Conservation (phyloP, 2,888 invertebrate genomes). For the Limenitis camilla region DNA sequence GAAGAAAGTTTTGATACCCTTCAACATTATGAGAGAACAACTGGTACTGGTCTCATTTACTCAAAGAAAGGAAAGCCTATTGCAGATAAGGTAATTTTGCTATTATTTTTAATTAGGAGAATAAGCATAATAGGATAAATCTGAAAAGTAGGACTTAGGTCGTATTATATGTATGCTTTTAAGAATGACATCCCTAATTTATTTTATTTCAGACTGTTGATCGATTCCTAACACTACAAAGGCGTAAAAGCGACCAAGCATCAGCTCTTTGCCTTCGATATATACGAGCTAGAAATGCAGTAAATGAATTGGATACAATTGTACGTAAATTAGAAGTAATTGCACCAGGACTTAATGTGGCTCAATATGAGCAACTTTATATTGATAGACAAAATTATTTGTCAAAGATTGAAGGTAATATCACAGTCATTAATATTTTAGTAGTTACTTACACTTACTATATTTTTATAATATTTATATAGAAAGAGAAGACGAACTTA, state of each 20-base stretch:
- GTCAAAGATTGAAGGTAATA: slow-evolving; percentile 62
- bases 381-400: slow-evolving; percentile 57
- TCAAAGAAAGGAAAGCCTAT: slow-evolving; percentile 67
- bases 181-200: background rate
- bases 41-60: slow-evolving; percentile 60
- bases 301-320: slow-evolving; percentile 50
- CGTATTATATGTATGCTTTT: too few relatives aligned
- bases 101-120: too few relatives aligned
- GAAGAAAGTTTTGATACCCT: slow-evolving; percentile 50
- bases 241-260: slow-evolving; percentile 51
- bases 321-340: slow-evolving; percentile 55
- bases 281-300: slow-evolving; percentile 58
- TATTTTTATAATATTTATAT: background rate
- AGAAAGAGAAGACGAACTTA: slow-evolving; percentile 67
- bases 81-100: slow-evolving; percentile 53
- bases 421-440: background rate
- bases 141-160: too few relatives aligned
- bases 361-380: slow-evolving; percentile 59
- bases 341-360: slow-evolving; percentile 61
- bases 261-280: slow-evolving; percentile 55
- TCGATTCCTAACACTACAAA: slow-evolving; percentile 53
- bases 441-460: background rate
- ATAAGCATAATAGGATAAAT: too few relatives aligned
- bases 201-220: slow-evolving; percentile 45
- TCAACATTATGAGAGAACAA: slow-evolving; percentile 48